Percentiles rank a stretch among this genome's conserved stretches.
These are phyloP conservation scores for Hirtodrosophila trivittata DNA, from an alignment of 2,888 invertebrate species.

Conservation along the genomic window DNA sequence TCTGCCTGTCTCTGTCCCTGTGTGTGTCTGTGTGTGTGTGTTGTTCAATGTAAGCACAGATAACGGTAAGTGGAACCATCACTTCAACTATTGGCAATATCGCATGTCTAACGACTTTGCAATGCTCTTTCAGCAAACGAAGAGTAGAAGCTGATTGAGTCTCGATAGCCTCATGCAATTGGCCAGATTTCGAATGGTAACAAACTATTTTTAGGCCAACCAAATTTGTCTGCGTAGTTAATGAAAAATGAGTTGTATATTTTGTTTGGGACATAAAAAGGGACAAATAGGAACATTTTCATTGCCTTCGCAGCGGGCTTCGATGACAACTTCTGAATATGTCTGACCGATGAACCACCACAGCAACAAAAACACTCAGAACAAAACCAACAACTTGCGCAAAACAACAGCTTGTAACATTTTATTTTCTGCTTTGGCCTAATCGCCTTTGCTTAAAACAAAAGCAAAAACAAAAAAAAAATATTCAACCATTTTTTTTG, in stretches of 20 bases:
- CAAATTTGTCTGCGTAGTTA: no score
- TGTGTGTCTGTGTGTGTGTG: slow-evolving; percentile 4
- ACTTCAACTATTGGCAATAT: no score
- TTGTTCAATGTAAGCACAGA: slow-evolving; percentile 26
- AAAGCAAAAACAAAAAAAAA: neutral
- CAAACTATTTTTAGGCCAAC: no score
- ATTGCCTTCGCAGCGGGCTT: slow-evolving; percentile 11
- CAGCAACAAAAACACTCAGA: slow-evolving; percentile 20
- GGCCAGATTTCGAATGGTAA: no score
- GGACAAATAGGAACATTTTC: slow-evolving; percentile 8
- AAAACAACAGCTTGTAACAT: slow-evolving; percentile 31
- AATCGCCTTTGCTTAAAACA: slow-evolving; percentile 34
- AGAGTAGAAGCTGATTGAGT: no score
- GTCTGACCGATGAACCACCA: slow-evolving; percentile 44
- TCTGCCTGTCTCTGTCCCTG: neutral
- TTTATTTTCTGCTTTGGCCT: slow-evolving; percentile 19
- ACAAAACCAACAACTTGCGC: slow-evolving; percentile 9
- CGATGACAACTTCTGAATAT: slow-evolving; percentile 26
- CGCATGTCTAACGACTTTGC: no score
- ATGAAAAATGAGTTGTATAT: no score
- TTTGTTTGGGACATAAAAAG: neutral
- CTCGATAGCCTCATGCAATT: no score
- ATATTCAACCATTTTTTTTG: slow-evolving; percentile 25
- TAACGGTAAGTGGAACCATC: slow-evolving; percentile 15
- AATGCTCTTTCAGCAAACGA: no score